Evolutionary conservation across 2,797 vertebrate genomes (phyloP), one percentile per base, ranked within the genome.

Genomic region (Perdix hodgsoniae): DNA sequence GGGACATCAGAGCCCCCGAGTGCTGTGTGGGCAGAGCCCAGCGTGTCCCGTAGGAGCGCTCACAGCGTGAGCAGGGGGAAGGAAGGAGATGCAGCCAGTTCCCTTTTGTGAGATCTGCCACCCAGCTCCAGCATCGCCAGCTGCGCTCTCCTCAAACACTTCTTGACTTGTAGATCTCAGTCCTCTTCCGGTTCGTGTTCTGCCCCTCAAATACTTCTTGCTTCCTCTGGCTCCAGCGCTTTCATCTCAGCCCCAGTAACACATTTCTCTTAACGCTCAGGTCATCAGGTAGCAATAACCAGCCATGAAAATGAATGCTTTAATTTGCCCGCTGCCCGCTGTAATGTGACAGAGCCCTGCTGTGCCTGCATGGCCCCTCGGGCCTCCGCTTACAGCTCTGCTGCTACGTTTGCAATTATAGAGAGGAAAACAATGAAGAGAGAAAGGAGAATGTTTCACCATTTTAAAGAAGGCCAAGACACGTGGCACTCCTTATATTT

Each of bases 401-500:
- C 54, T 11, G 15, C 6, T 6, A 50, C 63, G 29, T 54, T 81
- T 77, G 27, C 37, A 26, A 8, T 77, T 80, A 33, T 4, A 5
- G 35, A 52, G 17, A 13, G 21, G 45, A 65, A 76, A 42, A 71
- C 64, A 60, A 16, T 27, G 37, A 75, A 50, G 67, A 71, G 22
- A 7, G 83, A 84, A 77, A 23, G 13, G 24, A 71, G 69, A 86
- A 31, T 7, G 3, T 74, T 95, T 39, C 27, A 29, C 39, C 33
- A 50, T 79, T 52, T 56, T 61, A 29, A 69, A 54, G 73, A 42
- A 69, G 63, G 44, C 74, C 16, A 10, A 73, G 65, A 35, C 37
- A 59, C 7, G 27, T 39, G 75, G 60, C 72, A 70, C 24, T 86
- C 87, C 92, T 90, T 85, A 27, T 16, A 52, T 57, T 65, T 82